phyloP scores from a whole-genome alignment of 2,113 vertebrate genomes.

The Heterotis niloticus region DNA sequence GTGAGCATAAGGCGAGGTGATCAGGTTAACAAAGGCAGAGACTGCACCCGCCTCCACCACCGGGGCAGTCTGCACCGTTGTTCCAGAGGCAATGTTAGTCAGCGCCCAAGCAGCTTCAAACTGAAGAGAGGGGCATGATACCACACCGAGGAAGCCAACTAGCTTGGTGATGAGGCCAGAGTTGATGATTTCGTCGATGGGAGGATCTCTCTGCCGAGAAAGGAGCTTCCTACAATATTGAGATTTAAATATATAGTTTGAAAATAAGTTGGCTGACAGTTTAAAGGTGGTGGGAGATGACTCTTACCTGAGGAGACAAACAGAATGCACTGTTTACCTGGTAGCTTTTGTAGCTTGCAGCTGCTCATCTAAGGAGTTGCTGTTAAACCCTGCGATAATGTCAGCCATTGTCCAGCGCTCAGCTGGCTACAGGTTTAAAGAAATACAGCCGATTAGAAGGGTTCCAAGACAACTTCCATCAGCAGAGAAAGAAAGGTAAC shows the following conservation, averaged over 20 bases:
- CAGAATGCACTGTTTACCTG: neutral
- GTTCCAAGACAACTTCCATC: too few relatives aligned
- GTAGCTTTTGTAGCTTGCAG: conserved; percentile 52
- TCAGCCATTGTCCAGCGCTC: conserved; percentile 82
- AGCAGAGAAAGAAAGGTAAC: too few relatives aligned
- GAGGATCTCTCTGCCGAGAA: conserved; percentile 88
- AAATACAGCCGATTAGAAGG: too few relatives aligned
- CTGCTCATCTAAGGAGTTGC: conserved; percentile 68
- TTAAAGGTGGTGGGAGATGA: neutral
- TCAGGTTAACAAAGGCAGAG: conserved; percentile 77
- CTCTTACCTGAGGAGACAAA: neutral
- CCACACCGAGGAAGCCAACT: conserved; percentile 73
- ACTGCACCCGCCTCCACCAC: conserved; percentile 85
- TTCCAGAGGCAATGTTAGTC: conserved; percentile 90
- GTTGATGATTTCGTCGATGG: conserved; percentile 78
- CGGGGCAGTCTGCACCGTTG: conserved; percentile 78
- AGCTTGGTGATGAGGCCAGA: conserved; percentile 80
- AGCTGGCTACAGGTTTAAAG: conserved; percentile 54
- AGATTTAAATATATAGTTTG: neutral
- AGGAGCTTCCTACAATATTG: conserved; percentile 77
- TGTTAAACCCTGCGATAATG: conserved; percentile 75
- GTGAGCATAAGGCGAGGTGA: conserved; percentile 77
- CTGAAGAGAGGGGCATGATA: conserved; percentile 82
- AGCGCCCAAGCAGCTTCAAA: conserved; percentile 91
- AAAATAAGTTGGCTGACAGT: neutral